Percentiles rank a stretch among this genome's conserved stretches.
phyloP scores from a whole-genome alignment of 2,797 vertebrate genomes.

The Craterocephalus amniculus region DNA sequence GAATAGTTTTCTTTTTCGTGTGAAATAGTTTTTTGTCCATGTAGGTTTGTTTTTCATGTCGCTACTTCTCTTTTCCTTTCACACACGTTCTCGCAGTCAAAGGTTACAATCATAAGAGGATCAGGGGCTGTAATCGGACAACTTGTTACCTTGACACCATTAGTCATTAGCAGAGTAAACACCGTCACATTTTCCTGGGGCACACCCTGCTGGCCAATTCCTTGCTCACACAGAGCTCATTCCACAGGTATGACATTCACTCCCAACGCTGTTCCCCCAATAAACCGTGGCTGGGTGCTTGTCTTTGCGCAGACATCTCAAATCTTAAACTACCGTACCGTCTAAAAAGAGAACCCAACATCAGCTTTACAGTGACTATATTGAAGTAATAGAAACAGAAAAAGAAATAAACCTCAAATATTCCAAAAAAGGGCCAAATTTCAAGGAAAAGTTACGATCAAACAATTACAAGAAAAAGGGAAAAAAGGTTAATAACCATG shows the following conservation, averaged over 20 bases:
- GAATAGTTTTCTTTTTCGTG: background rate
- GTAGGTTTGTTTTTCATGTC: slow-evolving; percentile 17
- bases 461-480: background rate
- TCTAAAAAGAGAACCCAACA: background rate
- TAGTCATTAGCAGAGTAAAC: slow-evolving; percentile 73
- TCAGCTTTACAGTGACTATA: background rate
- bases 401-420: background rate
- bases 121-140: slow-evolving; percentile 59
- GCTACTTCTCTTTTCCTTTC: slow-evolving; percentile 24
- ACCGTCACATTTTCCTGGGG: slow-evolving; percentile 58
- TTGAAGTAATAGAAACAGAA: background rate
- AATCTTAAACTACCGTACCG: background rate
- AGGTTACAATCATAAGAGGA: slow-evolving; percentile 51
- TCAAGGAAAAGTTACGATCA: background rate
- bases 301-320: background rate
- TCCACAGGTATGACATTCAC: slow-evolving; percentile 55
- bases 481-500: background rate
- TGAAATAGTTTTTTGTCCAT: background rate
- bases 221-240: slow-evolving; percentile 49
- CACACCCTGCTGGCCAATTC: slow-evolving; percentile 64
- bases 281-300: slow-evolving; percentile 16
- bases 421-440: background rate
- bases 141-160: slow-evolving; percentile 73
- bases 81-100: slow-evolving; percentile 31
- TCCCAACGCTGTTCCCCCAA: slow-evolving; percentile 13